Evolutionary conservation across 2,888 invertebrate species (phyloP), one percentile per base, ranked within the genome.

Genomic region (Tigriopus californicus): DNA sequence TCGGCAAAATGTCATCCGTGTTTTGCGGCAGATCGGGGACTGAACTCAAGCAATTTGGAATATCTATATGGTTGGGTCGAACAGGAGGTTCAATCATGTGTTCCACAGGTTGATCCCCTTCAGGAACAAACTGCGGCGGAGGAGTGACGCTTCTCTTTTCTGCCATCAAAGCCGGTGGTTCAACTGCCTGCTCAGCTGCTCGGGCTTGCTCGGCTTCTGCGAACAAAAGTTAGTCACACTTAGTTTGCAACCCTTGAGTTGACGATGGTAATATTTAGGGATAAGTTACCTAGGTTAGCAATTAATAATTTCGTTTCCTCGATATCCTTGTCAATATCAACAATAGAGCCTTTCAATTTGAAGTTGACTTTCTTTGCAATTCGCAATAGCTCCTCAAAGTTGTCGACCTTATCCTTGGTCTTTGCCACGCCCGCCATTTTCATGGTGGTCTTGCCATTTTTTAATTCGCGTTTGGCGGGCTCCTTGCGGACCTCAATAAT

Each of bases 1-100:
- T 89, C 13, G 89, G 89, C 66, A 89, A 73, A 65, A 89, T 88
- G 20, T 56, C 56, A 46, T 18, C 20, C 1, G 56, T 46, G 42
- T 54, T 41, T 33, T 33, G 33, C 4, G 33, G 33, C 33, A 33
- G 8, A 33, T 33, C 33, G 8, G 33, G 33, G 8, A 33, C 33
- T 8, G 33, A 33, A 8, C 33, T 33, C 33, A 33, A 33, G 8
- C 33, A 5, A 8, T 33, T 33, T 33, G 33, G 33, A 33, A 33
- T 33, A 8, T 33, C 33, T 5, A 33, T 33, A 33, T 33, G 33
- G 33, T 33, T 33, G 33, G 33, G 33, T 33, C 33, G 3, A 33
- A 33, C 33, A 5, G 33, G 33, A 8, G 33, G 33, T 33, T 33
- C 4, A 33, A 33, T 33, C 33, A 33, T 5, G 8, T 5, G 33